Percentiles rank a stretch among this genome's conserved stretches.
Conservation (phyloP, 2,888 invertebrate genomes). For the Pyrrhosoma nymphula region DNA sequence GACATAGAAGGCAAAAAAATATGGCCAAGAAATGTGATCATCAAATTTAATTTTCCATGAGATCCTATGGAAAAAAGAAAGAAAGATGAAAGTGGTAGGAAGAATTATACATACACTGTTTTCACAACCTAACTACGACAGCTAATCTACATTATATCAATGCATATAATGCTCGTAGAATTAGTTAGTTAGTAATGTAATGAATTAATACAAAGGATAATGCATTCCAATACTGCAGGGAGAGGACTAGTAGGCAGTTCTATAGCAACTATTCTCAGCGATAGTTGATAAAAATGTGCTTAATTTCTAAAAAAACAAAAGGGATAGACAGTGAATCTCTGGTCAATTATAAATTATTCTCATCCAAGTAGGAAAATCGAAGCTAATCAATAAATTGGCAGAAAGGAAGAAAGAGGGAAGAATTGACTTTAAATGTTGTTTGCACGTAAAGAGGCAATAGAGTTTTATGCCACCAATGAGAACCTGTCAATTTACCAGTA, state of each 20-base stretch:
- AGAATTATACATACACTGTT: neutral
- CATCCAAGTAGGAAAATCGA: neutral
- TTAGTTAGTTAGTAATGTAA: neutral
- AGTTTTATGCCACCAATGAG: neutral
- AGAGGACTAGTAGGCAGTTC: neutral
- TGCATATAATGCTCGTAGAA: neutral
- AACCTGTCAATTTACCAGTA: neutral
- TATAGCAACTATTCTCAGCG: neutral
- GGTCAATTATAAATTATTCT: neutral
- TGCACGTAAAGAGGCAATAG: neutral
- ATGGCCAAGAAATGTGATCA: conserved; percentile 12
- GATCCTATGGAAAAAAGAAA: conserved; percentile 48
- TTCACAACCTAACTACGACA: neutral
- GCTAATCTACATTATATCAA: neutral
- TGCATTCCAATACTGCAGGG: neutral
- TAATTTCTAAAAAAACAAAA: neutral
- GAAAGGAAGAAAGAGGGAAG: neutral
- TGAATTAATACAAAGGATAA: neutral
- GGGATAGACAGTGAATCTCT: neutral
- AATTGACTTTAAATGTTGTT: neutral
- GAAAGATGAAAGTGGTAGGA: conserved; percentile 38
- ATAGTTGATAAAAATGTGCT: neutral
- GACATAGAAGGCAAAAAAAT: conserved; percentile 54
- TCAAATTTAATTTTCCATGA: neutral
- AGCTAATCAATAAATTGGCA: neutral